These are phyloP conservation scores for Zygaena filipendulae DNA, from an alignment of 2,888 invertebrate genomes.

Conservation along the genomic window DNA sequence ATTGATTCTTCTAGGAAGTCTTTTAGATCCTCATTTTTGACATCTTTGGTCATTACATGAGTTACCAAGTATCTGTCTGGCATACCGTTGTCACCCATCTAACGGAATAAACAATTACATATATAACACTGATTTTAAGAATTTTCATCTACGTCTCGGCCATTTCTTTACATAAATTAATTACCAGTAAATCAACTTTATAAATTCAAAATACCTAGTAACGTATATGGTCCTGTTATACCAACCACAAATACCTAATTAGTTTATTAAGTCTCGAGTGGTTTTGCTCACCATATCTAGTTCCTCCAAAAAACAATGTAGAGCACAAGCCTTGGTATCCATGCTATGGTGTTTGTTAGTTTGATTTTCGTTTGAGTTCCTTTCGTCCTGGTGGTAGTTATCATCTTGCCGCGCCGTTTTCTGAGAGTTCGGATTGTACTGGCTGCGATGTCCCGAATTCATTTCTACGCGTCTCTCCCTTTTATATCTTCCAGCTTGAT, in stretches of 20 bases:
- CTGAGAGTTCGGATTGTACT: slow-evolving; percentile 48
- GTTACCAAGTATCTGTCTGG: slow-evolving; percentile 74
- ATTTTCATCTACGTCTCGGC: no score
- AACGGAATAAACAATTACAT: no score
- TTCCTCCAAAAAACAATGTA: slow-evolving; percentile 77
- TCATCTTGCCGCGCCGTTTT: slow-evolving; percentile 27
- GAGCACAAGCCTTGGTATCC: slow-evolving; percentile 59
- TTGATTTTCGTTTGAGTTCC: slow-evolving; percentile 26
- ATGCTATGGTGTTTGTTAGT: slow-evolving; percentile 28
- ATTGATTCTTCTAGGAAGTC: slow-evolving; percentile 78
- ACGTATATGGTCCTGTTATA: no score
- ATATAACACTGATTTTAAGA: no score
- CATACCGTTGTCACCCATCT: slow-evolving; percentile 71
- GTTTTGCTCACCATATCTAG: slow-evolving; percentile 70
- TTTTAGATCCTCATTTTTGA: slow-evolving; percentile 71
- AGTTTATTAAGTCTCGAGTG: no score
- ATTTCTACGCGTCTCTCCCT: slow-evolving; percentile 35
- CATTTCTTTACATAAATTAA: no score
- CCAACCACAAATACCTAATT: no score
- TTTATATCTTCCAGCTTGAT: slow-evolving; percentile 33
- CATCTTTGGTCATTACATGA: slow-evolving; percentile 70
- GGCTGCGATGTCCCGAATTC: slow-evolving; percentile 52
- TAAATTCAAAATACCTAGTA: no score
- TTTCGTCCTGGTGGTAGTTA: slow-evolving; percentile 26
- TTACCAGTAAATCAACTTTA: neutral